phyloP scores from a whole-genome alignment of 1,140 invertebrate species.

The Lanistes nyassanus region DNA sequence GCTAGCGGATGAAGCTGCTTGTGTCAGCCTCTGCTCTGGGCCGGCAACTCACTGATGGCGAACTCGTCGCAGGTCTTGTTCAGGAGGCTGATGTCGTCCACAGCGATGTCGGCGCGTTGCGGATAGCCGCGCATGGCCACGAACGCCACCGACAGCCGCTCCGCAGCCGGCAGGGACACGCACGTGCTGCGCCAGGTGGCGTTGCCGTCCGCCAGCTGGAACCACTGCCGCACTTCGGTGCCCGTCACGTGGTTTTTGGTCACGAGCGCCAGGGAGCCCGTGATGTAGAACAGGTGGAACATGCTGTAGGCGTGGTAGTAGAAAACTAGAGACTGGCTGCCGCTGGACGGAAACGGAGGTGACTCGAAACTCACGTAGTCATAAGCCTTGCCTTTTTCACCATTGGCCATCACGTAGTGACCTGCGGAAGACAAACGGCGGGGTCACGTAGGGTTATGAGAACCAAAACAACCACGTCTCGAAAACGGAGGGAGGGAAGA shows the following conservation, averaged over 20 bases:
- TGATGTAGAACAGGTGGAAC: slow-evolving; percentile 7
- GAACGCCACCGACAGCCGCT: slow-evolving; percentile 37
- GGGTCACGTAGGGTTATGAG: neutral
- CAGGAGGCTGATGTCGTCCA: slow-evolving; percentile 45
- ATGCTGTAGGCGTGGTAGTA: slow-evolving; percentile 46
- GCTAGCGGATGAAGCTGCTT: too few relatives aligned
- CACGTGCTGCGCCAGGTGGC: slow-evolving; percentile 39
- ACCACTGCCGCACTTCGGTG: slow-evolving; percentile 10
- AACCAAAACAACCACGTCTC: neutral
- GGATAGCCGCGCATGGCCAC: slow-evolving; percentile 27
- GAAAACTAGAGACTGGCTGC: slow-evolving; percentile 38
- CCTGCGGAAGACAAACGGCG: slow-evolving; percentile 31
- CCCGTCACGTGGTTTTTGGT: neutral
- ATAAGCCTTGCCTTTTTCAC: slow-evolving; percentile 35
- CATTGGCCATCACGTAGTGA: slow-evolving; percentile 51
- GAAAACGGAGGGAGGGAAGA: neutral
- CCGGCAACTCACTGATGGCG: neutral
- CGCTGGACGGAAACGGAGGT: slow-evolving; percentile 31
- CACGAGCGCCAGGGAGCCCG: slow-evolving; percentile 33
- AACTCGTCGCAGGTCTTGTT: slow-evolving; percentile 6
- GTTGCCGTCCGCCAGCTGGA: slow-evolving; percentile 25
- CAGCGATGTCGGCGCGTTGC: slow-evolving; percentile 43
- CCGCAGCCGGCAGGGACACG: slow-evolving; percentile 36
- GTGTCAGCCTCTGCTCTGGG: neutral
- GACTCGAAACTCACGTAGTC: slow-evolving; percentile 39